These are phyloP conservation scores for Mesochorus sp. DNA, from an alignment of 2,888 invertebrate genomes.

Conservation along the genomic window DNA sequence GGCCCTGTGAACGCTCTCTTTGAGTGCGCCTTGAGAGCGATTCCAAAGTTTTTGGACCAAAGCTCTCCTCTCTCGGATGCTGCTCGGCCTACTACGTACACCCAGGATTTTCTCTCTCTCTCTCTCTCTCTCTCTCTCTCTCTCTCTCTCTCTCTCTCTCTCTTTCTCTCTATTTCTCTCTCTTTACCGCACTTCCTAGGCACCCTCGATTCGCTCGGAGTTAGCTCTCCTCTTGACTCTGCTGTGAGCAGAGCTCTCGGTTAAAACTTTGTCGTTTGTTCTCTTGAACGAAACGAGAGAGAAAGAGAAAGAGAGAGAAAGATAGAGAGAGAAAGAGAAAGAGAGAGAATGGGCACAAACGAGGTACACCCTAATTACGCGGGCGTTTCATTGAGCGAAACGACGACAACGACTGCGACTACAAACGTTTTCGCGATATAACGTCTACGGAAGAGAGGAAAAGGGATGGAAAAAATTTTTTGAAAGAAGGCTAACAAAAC, in stretches of 20 bases:
- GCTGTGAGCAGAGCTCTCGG: conserved; percentile 42
- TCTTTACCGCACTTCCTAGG: conserved; percentile 50
- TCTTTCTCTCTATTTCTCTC: conserved; percentile 40
- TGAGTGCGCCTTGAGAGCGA: conserved; percentile 33
- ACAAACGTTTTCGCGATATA: conserved; percentile 22
- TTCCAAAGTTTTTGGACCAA: conserved; percentile 51
- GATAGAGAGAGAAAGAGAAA: neutral
- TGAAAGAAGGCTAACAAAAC: too few species aligned
- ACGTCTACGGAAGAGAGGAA: neutral
- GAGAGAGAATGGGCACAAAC: conserved; percentile 40
- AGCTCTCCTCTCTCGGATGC: conserved; percentile 20
- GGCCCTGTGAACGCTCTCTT: neutral
- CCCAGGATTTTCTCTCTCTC: conserved; percentile 5
- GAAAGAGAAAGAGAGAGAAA: neutral
- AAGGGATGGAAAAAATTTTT: neutral
- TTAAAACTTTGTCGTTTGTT: conserved; percentile 69
- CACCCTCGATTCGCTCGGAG: conserved; percentile 44
- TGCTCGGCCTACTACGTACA: conserved; percentile 26
- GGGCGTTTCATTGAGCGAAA: conserved; percentile 59
- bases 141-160: conserved; percentile 1
- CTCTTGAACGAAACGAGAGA: conserved; percentile 34
- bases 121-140: conserved; percentile 43
- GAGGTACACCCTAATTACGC: conserved; percentile 65
- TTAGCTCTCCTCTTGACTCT: conserved; percentile 11
- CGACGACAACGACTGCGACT: conserved; percentile 34